Percentiles rank a stretch among this genome's conserved stretches.
phyloP scores from a whole-genome alignment of 2,113 vertebrate genomes.

The Rhinogobius similis region DNA sequence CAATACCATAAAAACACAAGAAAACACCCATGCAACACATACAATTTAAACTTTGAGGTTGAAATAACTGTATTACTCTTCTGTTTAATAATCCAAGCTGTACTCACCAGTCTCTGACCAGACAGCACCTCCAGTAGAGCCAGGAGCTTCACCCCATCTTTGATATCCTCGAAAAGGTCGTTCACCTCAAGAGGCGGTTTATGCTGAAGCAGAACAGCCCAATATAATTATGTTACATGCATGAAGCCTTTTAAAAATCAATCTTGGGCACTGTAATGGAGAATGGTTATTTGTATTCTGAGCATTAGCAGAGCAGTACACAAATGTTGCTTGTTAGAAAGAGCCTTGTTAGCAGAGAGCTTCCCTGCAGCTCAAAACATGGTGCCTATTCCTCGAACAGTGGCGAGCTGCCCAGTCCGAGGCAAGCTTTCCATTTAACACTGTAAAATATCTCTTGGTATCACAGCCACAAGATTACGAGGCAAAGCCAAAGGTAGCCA shows the following conservation, averaged over 20 bases:
- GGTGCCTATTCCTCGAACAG: conserved; percentile 46
- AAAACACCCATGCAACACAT: neutral
- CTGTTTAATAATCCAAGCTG: neutral
- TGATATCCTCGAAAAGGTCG: conserved; percentile 98
- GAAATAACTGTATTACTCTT: neutral
- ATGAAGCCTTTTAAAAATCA: neutral
- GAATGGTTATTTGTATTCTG: conserved; percentile 28
- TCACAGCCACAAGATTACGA: conserved; percentile 14
- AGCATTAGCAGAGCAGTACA: conserved; percentile 24
- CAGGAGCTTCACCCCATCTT: conserved; percentile 93
- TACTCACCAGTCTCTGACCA: conserved; percentile 92
- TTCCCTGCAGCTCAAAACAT: conserved; percentile 69
- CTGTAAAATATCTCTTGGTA: conserved; percentile 24
- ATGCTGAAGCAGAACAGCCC: conserved; percentile 71
- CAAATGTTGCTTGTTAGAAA: conserved; percentile 57
- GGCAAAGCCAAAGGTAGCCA: conserved; percentile 13
- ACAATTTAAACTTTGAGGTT: neutral
- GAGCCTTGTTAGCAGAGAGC: conserved; percentile 68
- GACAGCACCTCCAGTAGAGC: conserved; percentile 95
- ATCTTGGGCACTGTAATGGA: neutral
- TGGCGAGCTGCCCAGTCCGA: conserved; percentile 62
- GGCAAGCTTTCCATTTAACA: conserved; percentile 48
- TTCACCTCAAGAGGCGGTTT: conserved; percentile 90
- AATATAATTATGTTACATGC: neutral
- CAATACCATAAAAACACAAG: neutral